Base-by-base conservation (phyloP, 1,140 invertebrate species). In the Drosophila ananassae region DNA sequence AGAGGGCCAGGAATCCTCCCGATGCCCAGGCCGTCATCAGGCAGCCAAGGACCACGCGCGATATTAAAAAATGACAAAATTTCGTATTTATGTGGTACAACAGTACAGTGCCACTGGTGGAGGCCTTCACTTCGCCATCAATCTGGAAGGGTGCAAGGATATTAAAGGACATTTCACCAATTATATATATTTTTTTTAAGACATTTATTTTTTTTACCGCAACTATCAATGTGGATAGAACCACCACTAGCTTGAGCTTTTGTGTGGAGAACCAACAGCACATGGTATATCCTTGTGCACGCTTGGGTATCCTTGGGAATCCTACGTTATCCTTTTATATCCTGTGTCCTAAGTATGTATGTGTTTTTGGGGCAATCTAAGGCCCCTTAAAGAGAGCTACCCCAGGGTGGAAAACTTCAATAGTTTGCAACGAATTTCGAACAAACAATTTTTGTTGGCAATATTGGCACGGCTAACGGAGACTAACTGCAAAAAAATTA, bases 231-330 rank as follows among this genome's bases (percentile, higher is more conserved):
- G 61, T 63, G 17, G 55, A 7, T 10, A 55, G 41, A 56, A 63
- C 52, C 0, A 55, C 61, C 52, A 63, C 17, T 28, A 63, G 28
- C 30, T 63, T 63, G 10, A 63, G 51, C 5, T 55, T 63, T 21
- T 63, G 52, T 5, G 60, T 63, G 12, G 60, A 63, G 8, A 54
- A 12, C 28, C 52, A 54, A 39, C 48, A 61, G 37, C 37, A 62
- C 59, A 62, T 62, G 24, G 41, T 62, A 44, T 44, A 6, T 44
- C 13, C 41, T 44, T 8, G 41, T 21, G 41, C 2, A 44, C 6
- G 25, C 13, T 44, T 62, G 24, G 41, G 44, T 44, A 13, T 44
- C 41, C 41, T 44, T 21, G 41, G 13, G 13, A 21, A 9, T 44
- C 4, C 13, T 44, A 53, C 13, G 41, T 46, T 44, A 13, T 44